Conservation (phyloP, 2,888 invertebrate genomes). For the Leptogaster cylindrica region DNA sequence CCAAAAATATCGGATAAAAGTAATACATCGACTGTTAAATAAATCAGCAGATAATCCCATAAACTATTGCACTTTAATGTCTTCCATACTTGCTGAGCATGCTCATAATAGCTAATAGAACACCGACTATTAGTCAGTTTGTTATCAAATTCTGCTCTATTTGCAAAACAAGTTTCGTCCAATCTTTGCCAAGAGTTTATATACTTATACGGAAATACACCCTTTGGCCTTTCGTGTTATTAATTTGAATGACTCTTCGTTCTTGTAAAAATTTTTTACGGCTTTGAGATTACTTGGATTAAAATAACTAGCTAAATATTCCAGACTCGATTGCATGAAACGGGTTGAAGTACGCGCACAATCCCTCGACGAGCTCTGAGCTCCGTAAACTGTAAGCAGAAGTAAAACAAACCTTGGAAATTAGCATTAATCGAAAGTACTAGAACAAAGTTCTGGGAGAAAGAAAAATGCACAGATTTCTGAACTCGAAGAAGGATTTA, state of each 20-base stretch:
- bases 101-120: slow-evolving; percentile 51
- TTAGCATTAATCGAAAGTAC: too few relatives aligned
- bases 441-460: too few relatives aligned
- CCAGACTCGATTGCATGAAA: slow-evolving; percentile 37
- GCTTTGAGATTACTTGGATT: not conserved
- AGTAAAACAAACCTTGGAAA: too few relatives aligned
- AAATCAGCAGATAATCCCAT: slow-evolving; percentile 54
- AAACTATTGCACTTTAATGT: slow-evolving; percentile 52
- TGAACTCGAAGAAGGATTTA: too few relatives aligned
- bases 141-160: slow-evolving; percentile 48
- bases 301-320: slow-evolving; percentile 9
- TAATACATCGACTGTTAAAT: slow-evolving; percentile 54
- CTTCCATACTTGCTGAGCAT: slow-evolving; percentile 54
- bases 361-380: too few relatives aligned
- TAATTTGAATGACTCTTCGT: not conserved
- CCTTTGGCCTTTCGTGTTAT: slow-evolving; percentile 51
- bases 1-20: slow-evolving; percentile 51
- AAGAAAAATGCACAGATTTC: too few relatives aligned
- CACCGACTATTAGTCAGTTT: slow-evolving; percentile 48
- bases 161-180: slow-evolving; percentile 46
- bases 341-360: too few relatives aligned
- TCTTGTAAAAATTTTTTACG: not conserved
- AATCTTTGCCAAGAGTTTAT: slow-evolving; percentile 48
- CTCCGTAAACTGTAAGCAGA: too few relatives aligned
- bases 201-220: slow-evolving; percentile 54